Conservation (phyloP, 2,888 invertebrate genomes). For the Hyles lineata region DNA sequence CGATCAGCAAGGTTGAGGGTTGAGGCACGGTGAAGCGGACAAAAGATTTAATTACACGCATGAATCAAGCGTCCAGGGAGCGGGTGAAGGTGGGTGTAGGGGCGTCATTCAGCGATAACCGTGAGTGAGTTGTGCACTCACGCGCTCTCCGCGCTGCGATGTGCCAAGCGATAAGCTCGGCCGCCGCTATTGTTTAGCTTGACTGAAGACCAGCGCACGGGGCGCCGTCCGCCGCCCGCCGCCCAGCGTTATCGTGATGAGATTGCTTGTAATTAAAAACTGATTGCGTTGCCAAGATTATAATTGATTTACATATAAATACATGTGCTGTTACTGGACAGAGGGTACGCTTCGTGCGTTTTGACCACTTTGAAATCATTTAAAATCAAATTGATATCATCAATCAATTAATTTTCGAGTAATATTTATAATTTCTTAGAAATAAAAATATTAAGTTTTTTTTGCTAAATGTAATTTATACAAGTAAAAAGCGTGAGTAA, state of each 20-base stretch:
- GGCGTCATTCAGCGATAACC: conserved; percentile 62
- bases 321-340: not conserved
- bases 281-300: conserved; percentile 15
- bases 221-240: conserved; percentile 50
- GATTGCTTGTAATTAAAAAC: conserved; percentile 63
- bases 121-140: conserved; percentile 66
- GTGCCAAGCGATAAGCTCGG: conserved; percentile 61
- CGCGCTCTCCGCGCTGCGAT: conserved; percentile 64
- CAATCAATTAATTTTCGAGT: too few species aligned
- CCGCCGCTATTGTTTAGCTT: conserved; percentile 63
- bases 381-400: too few species aligned
- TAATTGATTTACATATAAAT: conserved; percentile 21
- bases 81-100: conserved; percentile 50
- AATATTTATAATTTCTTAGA: too few species aligned
- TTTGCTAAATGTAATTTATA: too few species aligned
- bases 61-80: conserved; percentile 76
- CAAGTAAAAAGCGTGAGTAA: too few species aligned
- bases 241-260: conserved; percentile 71
- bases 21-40: conserved; percentile 67
- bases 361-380: not conserved
- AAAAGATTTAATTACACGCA: conserved; percentile 85
- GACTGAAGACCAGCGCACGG: conserved; percentile 58
- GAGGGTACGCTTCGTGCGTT: not conserved
- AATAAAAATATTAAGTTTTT: too few species aligned
- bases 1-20: conserved; percentile 64